phyloP scores from a whole-genome alignment of 1,140 invertebrate genomes.

The honey bee (Apis mellifera) region DNA sequence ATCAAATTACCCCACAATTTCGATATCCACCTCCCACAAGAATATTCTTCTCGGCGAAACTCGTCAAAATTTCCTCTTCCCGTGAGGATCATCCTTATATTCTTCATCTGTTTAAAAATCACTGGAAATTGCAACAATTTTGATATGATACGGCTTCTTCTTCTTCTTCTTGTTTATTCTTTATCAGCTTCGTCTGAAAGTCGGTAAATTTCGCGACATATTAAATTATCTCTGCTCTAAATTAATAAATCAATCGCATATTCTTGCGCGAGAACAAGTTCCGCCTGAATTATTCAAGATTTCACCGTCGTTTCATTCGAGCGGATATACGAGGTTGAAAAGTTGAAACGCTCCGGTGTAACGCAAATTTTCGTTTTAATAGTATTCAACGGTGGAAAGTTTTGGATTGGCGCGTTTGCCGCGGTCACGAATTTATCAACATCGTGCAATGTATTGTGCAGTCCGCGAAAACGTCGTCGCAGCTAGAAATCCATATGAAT shows the following conservation, averaged over 20 bases:
- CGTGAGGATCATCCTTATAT: too few species aligned
- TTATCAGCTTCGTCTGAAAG: too few species aligned
- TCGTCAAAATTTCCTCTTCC: not conserved
- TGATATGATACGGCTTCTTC: too few species aligned
- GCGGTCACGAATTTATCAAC: slow-evolving; percentile 7
- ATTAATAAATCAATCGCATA: not conserved
- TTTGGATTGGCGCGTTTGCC: slow-evolving; percentile 19
- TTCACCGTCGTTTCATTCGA: slow-evolving; percentile 9
- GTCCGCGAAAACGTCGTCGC: not conserved
- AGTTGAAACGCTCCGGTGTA: not conserved
- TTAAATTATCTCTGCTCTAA: too few species aligned
- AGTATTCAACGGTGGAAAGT: slow-evolving; percentile 5
- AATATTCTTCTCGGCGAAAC: not conserved
- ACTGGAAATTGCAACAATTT: too few species aligned
- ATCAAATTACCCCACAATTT: slow-evolving; percentile 6
- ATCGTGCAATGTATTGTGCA: not conserved
- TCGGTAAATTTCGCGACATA: too few species aligned
- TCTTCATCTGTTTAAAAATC: too few species aligned
- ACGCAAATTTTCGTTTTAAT: slow-evolving; percentile 33
- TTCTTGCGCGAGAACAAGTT: not conserved
- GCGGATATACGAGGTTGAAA: not conserved
- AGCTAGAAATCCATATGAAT: not conserved
- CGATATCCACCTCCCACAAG: not conserved
- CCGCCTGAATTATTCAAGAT: not conserved
- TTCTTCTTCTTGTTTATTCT: too few species aligned